Evolutionary conservation across 1,140 invertebrate genomes (phyloP).

Genomic region (Hypothenemus hampei): DNA sequence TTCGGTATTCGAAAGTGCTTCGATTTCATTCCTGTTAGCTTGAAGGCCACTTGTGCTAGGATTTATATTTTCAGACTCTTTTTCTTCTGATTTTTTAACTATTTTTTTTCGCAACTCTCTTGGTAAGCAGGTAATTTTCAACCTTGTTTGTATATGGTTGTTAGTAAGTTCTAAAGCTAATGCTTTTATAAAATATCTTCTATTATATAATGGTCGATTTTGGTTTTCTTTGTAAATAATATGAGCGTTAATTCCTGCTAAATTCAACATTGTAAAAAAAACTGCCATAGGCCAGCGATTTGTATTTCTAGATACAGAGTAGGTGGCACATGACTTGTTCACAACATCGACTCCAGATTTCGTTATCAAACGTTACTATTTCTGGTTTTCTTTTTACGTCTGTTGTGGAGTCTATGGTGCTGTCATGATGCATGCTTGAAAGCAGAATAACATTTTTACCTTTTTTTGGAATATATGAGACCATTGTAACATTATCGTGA

Average conservation of each 20-base stretch:
- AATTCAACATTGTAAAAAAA: background rate
- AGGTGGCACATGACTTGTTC: background rate
- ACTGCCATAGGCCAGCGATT: background rate
- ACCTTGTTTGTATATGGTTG: too few species aligned
- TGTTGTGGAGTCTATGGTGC: background rate
- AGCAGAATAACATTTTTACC: conserved; percentile 36
- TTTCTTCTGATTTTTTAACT: too few species aligned
- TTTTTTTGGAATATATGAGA: conserved; percentile 36
- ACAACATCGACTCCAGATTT: conserved; percentile 5
- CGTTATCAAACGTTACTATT: background rate
- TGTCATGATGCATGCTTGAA: conserved; percentile 32
- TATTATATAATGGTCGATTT: too few species aligned
- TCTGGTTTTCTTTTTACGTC: background rate
- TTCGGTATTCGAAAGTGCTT: too few species aligned
- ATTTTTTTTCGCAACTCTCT: too few species aligned
- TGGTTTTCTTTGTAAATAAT: too few species aligned
- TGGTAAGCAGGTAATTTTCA: too few species aligned
- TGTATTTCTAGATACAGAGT: background rate
- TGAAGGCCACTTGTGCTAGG: too few species aligned
- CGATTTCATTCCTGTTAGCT: too few species aligned
- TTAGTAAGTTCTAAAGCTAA: too few species aligned
- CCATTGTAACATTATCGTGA: conserved; percentile 14
- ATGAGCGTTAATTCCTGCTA: background rate
- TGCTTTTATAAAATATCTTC: too few species aligned
- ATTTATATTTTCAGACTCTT: too few species aligned